Evolutionary conservation across 2,113 vertebrate genomes (phyloP).

Genomic region (Ia io): DNA sequence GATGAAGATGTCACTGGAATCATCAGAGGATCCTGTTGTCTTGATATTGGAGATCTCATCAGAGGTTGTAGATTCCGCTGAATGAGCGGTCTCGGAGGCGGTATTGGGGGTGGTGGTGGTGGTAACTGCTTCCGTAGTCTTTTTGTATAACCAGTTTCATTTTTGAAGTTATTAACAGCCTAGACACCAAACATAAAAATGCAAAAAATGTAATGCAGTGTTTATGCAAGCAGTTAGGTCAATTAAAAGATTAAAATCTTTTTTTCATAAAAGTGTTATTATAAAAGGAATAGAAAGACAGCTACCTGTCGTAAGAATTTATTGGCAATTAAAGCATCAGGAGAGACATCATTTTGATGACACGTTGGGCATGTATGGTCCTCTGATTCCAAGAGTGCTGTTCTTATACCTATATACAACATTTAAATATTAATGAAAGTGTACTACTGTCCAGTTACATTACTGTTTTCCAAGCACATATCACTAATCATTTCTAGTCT

Average conservation of each 20-base stretch:
- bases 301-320: slow-evolving; percentile 97
- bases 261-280: background rate
- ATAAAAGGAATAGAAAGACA: background rate
- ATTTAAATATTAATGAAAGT: slow-evolving; percentile 31
- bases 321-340: slow-evolving; percentile 95
- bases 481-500: background rate
- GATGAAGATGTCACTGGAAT: slow-evolving; percentile 80
- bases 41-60: slow-evolving; percentile 80
- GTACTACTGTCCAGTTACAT: background rate
- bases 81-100: slow-evolving; percentile 75
- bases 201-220: background rate
- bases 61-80: slow-evolving; percentile 83
- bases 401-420: slow-evolving; percentile 90
- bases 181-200: slow-evolving; percentile 71
- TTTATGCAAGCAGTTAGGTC: background rate
- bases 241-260: background rate
- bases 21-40: slow-evolving; percentile 91
- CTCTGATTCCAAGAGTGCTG: slow-evolving; percentile 94
- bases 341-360: slow-evolving; percentile 93
- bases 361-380: slow-evolving; percentile 95
- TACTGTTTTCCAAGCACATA: background rate
- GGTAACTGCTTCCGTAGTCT: slow-evolving; percentile 82
- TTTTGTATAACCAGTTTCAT: slow-evolving; percentile 90
- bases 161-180: slow-evolving; percentile 98
- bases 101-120: slow-evolving; percentile 75